Percentiles rank a stretch among this genome's conserved stretches.
Conservation (phyloP, 2,797 vertebrate genomes). For the Cuculus canorus region DNA sequence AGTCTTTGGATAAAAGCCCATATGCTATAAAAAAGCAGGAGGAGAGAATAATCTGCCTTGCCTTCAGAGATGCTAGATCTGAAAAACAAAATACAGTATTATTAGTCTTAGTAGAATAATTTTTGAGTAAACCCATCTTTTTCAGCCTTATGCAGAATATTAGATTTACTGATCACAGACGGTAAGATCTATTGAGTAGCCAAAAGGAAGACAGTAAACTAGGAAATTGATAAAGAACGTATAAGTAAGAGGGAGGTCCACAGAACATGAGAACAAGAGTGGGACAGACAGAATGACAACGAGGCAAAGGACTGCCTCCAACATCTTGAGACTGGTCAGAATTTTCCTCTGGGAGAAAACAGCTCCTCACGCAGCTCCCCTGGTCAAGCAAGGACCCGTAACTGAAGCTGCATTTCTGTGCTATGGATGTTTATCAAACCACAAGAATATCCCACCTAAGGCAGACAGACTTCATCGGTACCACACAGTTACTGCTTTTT, state of each 20-base stretch:
- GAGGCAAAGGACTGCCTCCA: background rate
- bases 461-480: background rate
- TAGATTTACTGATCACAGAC: background rate
- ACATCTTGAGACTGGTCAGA: background rate
- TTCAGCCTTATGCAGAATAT: background rate
- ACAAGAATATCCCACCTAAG: background rate
- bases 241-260: background rate
- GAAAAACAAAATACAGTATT: background rate
- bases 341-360: background rate
- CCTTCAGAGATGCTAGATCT: background rate
- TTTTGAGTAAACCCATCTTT: background rate
- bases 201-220: background rate
- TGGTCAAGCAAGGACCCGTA: background rate
- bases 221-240: background rate
- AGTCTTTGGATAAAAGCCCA: background rate
- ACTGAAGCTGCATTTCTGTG: background rate
- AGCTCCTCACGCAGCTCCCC: background rate
- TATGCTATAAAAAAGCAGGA: background rate
- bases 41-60: background rate
- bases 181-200: background rate
- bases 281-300: background rate
- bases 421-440: background rate
- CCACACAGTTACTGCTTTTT: background rate
- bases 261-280: background rate
- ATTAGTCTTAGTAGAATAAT: background rate